These are phyloP conservation scores for Nephrocerus scutellatus DNA, from an alignment of 2,888 invertebrate genomes.

Conservation along the genomic window DNA sequence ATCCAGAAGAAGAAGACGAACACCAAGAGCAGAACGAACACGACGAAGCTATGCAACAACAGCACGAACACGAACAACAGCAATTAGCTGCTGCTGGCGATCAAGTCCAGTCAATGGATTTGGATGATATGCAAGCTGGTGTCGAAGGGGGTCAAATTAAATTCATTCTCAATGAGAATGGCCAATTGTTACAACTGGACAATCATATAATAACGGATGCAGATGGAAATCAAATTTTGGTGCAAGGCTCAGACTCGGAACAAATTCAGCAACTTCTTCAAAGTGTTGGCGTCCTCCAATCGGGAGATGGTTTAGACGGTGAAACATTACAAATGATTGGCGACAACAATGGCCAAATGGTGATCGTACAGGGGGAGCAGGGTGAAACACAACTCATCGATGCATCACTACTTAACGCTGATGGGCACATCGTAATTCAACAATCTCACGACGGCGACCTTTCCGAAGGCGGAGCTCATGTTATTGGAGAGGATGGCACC, in stretches of 20 bases:
- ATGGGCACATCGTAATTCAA: conserved; percentile 47
- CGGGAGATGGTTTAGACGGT: conserved; percentile 46
- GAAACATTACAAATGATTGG: conserved; percentile 49
- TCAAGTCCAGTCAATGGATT: conserved; percentile 37
- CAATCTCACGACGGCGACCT: conserved; percentile 44
- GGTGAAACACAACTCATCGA: conserved; percentile 48
- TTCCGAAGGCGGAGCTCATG: conserved; percentile 43
- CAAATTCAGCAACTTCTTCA: conserved; percentile 47
- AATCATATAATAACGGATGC: conserved; percentile 48
- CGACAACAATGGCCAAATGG: conserved; percentile 47
- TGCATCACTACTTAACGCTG: conserved; percentile 46
- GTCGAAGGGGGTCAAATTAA: conserved; percentile 48
- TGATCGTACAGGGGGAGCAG: conserved; percentile 47
- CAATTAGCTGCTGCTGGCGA: conserved; percentile 21
- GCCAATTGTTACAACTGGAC: conserved; percentile 45
- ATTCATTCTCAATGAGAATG: conserved; percentile 48
- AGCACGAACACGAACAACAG: conserved; percentile 12
- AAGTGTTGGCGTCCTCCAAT: conserved; percentile 46
- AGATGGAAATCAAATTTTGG: conserved; percentile 48
- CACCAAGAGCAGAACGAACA: conserved; percentile 8
- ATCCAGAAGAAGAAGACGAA: conserved; percentile 21
- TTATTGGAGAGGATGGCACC: conserved; percentile 47
- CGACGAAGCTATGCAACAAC: conserved; percentile 8
- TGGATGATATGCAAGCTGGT: conserved; percentile 48
- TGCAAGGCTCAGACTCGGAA: conserved; percentile 44